Percentiles rank a stretch among this genome's conserved stretches.
These are phyloP conservation scores for Serripes groenlandicus DNA, from an alignment of 2,888 invertebrate species.

Conservation along the genomic window DNA sequence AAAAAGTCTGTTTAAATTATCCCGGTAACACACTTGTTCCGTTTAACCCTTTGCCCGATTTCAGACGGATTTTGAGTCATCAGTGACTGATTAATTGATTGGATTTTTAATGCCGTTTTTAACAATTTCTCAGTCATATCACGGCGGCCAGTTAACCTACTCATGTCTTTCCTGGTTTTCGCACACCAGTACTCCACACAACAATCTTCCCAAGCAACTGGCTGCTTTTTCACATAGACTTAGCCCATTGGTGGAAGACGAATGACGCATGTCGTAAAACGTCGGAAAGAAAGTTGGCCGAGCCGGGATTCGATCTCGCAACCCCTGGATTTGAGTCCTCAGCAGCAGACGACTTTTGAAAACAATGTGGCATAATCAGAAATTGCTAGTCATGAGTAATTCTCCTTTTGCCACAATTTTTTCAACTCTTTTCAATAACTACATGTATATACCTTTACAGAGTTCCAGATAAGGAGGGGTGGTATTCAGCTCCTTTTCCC, in stretches of 20 bases:
- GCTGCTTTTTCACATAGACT: background rate
- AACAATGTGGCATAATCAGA: constrained; percentile 1
- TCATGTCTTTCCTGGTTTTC: background rate
- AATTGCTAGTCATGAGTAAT: background rate
- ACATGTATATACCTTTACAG: too few species aligned
- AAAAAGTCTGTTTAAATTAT: too few species aligned
- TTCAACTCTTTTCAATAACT: too few species aligned
- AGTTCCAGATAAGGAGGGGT: too few species aligned
- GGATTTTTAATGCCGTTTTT: background rate
- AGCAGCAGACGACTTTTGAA: background rate
- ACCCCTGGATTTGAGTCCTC: background rate
- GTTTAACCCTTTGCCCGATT: too few species aligned
- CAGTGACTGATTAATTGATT: background rate
- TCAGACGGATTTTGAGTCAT: too few species aligned
- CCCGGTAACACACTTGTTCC: too few species aligned
- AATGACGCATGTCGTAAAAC: background rate
- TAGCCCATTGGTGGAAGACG: background rate
- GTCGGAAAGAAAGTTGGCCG: background rate
- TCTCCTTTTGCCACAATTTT: background rate
- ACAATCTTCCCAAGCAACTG: background rate
- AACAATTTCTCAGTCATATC: background rate
- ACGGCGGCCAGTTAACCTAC: background rate
- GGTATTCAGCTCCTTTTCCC: too few species aligned
- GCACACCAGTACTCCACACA: background rate
- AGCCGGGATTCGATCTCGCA: background rate